phyloP scores from a whole-genome alignment of 2,888 invertebrate genomes.

The Mimachlamys varia region DNA sequence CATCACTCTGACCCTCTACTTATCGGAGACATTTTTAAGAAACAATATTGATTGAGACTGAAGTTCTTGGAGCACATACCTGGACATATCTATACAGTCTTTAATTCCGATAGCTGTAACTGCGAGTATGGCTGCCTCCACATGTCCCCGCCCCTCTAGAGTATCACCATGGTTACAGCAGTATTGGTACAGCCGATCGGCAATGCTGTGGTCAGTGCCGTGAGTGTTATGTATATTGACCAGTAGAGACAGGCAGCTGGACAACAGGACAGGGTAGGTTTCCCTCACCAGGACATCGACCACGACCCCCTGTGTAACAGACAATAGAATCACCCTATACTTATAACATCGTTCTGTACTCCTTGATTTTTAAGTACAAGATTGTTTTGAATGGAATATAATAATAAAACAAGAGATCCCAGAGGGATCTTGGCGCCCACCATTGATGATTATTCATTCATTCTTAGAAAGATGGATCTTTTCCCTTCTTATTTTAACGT shows the following conservation, averaged over 20 bases:
- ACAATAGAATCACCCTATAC: too few species aligned
- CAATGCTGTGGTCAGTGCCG: background rate
- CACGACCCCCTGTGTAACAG: background rate
- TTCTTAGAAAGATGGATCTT: too few species aligned
- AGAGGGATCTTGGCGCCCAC: too few species aligned
- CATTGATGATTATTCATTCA: too few species aligned
- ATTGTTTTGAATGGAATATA: too few species aligned
- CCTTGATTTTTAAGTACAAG: too few species aligned
- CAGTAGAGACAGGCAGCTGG: background rate
- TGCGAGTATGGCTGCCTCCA: background rate
- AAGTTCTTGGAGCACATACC: background rate
- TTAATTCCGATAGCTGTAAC: conserved; percentile 39
- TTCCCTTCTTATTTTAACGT: too few species aligned
- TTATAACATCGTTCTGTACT: too few species aligned
- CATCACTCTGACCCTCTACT: too few species aligned
- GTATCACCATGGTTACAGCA: background rate
- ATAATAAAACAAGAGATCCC: too few species aligned
- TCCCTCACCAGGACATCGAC: background rate
- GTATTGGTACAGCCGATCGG: conserved; percentile 1
- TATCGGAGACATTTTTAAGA: too few species aligned
- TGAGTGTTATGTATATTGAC: conserved; percentile 37
- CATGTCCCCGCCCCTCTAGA: background rate
- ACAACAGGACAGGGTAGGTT: background rate
- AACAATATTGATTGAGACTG: background rate
- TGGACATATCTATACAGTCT: background rate